These are phyloP conservation scores for Stenotaenia linearis DNA, from an alignment of 2,888 invertebrate species.

Conservation along the genomic window DNA sequence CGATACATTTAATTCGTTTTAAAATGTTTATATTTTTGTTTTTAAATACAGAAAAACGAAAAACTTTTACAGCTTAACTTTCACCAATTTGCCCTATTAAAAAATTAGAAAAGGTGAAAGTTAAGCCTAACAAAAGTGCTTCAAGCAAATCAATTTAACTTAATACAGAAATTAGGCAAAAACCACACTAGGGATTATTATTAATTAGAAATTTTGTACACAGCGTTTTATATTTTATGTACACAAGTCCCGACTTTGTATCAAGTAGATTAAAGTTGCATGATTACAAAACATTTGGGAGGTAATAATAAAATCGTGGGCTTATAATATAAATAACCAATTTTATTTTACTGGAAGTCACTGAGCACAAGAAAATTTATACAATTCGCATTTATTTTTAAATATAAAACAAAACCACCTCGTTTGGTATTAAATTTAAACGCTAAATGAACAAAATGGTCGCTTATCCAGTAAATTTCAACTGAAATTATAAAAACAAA, in stretches of 20 bases:
- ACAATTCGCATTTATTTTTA: neutral
- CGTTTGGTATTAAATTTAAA: neutral
- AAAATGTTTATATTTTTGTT: neutral
- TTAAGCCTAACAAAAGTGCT: neutral
- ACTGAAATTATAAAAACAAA: too few relatives aligned
- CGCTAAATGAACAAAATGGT: neutral
- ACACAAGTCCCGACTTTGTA: neutral
- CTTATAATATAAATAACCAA: neutral
- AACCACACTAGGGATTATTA: neutral
- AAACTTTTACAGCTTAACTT: neutral
- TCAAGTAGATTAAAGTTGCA: neutral
- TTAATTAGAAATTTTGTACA: conserved; percentile 6
- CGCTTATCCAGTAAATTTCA: too few relatives aligned
- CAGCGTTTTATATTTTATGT: neutral
- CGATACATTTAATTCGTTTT: neutral
- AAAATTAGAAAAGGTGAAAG: neutral
- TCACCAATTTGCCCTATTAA: neutral
- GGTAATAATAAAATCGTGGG: neutral
- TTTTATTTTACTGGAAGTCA: neutral
- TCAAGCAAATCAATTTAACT: neutral
- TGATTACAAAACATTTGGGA: neutral
- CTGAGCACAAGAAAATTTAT: neutral
- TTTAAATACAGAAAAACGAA: neutral
- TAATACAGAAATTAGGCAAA: neutral
- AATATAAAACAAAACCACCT: neutral